Evolutionary conservation across 2,888 invertebrate species (phyloP).

Genomic region (Pristionchus arcanus): DNA sequence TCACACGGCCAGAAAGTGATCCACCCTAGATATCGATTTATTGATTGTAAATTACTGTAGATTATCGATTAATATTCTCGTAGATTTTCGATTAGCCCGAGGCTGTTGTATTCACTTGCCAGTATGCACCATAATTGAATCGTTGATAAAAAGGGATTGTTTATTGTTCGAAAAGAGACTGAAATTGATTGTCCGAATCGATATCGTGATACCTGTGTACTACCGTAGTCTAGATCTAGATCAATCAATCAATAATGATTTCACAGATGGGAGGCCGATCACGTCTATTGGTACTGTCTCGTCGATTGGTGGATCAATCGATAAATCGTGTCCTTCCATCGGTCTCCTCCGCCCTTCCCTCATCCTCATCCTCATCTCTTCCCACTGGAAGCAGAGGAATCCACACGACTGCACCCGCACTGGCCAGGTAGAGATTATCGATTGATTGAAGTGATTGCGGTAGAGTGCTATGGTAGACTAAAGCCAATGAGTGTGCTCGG

Average conservation of each 20-base stretch:
- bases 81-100: neutral
- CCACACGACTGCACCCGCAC: constrained; percentile 13
- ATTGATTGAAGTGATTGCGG: neutral
- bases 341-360: constrained; percentile 2
- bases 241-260: neutral
- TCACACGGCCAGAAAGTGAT: constrained; percentile 82
- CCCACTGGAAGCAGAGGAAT: neutral
- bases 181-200: neutral
- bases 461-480: neutral
- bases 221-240: neutral
- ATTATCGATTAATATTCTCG: neutral
- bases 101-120: constrained; percentile 21
- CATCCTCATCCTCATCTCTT: neutral
- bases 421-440: constrained; percentile 34
- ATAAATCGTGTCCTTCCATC: constrained; percentile 26
- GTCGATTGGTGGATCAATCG: constrained; percentile 46
- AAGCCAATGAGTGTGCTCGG: neutral
- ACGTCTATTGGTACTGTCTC: constrained; percentile 10
- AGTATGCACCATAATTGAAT: neutral
- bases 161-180: neutral
- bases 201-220: constrained; percentile 19
- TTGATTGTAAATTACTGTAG: constrained; percentile 9
- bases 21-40: neutral
- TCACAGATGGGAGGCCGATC: constrained; percentile 25
- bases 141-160: neutral